These are phyloP conservation scores for Potorous gilbertii DNA, from an alignment of 2,797 vertebrate species.

Conservation along the genomic window DNA sequence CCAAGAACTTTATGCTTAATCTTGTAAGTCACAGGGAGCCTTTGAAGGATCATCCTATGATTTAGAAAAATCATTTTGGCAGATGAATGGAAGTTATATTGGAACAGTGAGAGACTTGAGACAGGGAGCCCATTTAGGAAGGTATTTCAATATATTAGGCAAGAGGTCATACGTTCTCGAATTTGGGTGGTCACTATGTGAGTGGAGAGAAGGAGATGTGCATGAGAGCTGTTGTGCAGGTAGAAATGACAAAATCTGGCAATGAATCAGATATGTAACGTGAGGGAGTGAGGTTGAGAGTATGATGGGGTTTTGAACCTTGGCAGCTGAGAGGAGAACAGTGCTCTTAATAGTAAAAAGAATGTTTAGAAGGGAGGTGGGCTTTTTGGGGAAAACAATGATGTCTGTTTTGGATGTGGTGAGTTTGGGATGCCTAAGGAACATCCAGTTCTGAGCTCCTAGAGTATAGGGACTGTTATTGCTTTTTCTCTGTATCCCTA, in stretches of 20 bases:
- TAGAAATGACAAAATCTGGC: background rate
- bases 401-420: background rate
- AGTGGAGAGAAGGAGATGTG: background rate
- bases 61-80: background rate
- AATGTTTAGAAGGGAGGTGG: background rate
- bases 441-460: background rate
- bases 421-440: background rate
- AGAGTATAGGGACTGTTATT: background rate
- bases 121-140: background rate
- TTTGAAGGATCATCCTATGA: background rate
- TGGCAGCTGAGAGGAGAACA: background rate
- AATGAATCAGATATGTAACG: background rate
- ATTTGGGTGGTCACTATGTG: background rate
- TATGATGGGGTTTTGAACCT: background rate
- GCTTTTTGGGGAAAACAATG: background rate
- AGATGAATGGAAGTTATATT: background rate
- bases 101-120: background rate
- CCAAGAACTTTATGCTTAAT: background rate
- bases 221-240: background rate
- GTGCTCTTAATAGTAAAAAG: background rate
- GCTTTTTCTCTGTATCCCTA: background rate
- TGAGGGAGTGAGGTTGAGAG: background rate
- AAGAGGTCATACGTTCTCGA: background rate
- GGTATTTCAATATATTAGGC: background rate
- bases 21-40: background rate